A percentile compares a stretch with the other conserved stretches of the same genome.
Evolutionary conservation across 2,113 vertebrate species (phyloP).

Genomic region (Blennius ocellaris): DNA sequence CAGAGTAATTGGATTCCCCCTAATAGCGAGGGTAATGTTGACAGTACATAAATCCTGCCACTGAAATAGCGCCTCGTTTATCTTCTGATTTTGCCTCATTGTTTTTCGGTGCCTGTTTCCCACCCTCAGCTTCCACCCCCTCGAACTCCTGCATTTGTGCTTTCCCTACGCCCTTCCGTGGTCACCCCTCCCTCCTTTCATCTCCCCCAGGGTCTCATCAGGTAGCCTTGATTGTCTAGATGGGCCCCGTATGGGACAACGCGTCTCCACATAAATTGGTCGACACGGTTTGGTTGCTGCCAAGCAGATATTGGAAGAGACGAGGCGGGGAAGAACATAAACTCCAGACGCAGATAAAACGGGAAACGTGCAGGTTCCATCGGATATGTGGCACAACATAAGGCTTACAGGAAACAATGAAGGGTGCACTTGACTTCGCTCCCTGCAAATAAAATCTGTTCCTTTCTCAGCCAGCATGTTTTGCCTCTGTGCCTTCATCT

Average conservation of each 20-base stretch:
- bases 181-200: constrained; percentile 18
- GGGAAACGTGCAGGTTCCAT: constrained; percentile 34
- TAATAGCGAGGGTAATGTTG: constrained; percentile 86
- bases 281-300: constrained; percentile 52
- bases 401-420: constrained; percentile 58
- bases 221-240: constrained; percentile 74
- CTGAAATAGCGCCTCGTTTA: constrained; percentile 84
- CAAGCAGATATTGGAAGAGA: constrained; percentile 56
- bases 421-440: constrained; percentile 51
- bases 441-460: constrained; percentile 66
- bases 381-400: constrained; percentile 45
- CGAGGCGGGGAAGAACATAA: constrained; percentile 49
- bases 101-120: constrained; percentile 71
- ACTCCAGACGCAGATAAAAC: constrained; percentile 47
- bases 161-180: constrained; percentile 27
- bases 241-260: constrained; percentile 60
- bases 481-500: constrained; percentile 41
- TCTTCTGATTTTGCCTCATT: constrained; percentile 84
- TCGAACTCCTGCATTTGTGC: constrained; percentile 33
- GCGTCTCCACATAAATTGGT: constrained; percentile 67
- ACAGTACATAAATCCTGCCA: constrained; percentile 87
- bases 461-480: constrained; percentile 38
- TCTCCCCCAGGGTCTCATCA: constrained; percentile 75
- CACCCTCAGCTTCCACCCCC: constrained; percentile 51
- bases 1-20: constrained; percentile 83